These are phyloP conservation scores for Apamea anceps DNA, from an alignment of 2,888 invertebrate genomes.

Conservation along the genomic window DNA sequence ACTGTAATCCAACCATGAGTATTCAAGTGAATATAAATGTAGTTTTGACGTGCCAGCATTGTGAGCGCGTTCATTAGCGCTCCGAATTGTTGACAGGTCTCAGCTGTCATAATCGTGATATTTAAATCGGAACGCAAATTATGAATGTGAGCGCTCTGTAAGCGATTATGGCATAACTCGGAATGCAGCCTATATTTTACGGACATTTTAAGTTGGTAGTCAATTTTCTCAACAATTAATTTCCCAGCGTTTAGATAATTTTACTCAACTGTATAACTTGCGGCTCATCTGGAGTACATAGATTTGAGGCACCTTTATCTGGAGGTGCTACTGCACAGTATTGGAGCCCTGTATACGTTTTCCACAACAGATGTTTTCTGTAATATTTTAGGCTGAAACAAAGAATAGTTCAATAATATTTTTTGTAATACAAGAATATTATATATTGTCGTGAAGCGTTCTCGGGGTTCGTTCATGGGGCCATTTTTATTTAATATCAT, in stretches of 20 bases:
- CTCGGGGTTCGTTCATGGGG: neutral
- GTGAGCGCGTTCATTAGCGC: no score
- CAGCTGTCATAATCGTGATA: no score
- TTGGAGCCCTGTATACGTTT: slow-evolving; percentile 95
- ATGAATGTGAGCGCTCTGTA: no score
- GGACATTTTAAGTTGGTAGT: neutral
- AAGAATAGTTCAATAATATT: neutral
- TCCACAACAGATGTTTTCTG: slow-evolving; percentile 95
- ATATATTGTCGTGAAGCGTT: neutral
- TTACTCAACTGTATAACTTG: slow-evolving; percentile 93
- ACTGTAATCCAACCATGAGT: no score
- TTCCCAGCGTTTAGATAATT: slow-evolving; percentile 29
- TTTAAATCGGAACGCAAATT: no score
- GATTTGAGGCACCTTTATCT: slow-evolving; percentile 90
- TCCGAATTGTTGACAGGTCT: no score
- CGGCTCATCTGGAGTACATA: slow-evolving; percentile 91
- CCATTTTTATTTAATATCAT: neutral
- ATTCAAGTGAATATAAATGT: no score
- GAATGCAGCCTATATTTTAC: neutral
- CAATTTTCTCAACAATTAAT: neutral
- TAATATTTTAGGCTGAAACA: slow-evolving; percentile 91
- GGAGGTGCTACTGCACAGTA: slow-evolving; percentile 96
- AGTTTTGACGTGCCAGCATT: no score
- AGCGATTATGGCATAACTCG: no score
- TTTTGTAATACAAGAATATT: neutral